Evolutionary conservation across 2,888 invertebrate species (phyloP).

Genomic region (Drosophila heteroneura): DNA sequence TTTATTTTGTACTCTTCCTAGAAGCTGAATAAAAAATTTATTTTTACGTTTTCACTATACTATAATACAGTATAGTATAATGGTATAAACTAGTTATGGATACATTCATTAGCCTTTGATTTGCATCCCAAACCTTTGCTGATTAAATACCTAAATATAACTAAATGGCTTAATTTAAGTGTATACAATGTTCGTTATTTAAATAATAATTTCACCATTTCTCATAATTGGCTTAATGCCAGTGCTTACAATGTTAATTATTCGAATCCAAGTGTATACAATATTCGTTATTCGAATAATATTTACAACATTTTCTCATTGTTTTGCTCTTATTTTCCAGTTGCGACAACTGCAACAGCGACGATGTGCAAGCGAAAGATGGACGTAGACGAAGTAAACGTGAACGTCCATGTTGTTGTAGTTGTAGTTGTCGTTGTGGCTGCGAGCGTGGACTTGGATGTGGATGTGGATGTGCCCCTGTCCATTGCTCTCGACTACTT

Average conservation of each 20-base stretch:
- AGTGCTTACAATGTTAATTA: not conserved
- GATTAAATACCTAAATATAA: not conserved
- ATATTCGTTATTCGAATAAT: slow-evolving; percentile 3
- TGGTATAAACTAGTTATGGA: not conserved
- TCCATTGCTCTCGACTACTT: slow-evolving; percentile 66
- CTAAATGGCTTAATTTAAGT: not conserved
- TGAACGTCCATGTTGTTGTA: not conserved
- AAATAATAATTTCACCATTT: not conserved
- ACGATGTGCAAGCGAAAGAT: slow-evolving; percentile 35
- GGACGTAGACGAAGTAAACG: slow-evolving; percentile 1
- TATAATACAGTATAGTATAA: not conserved
- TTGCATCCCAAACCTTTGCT: not conserved
- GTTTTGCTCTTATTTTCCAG: slow-evolving; percentile 45
- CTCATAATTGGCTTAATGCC: not conserved
- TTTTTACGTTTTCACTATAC: not conserved
- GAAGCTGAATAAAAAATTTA: not conserved
- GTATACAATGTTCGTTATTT: not conserved
- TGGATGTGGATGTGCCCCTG: slow-evolving; percentile 58
- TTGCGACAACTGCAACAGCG: slow-evolving; percentile 50
- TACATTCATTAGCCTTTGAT: accelerated
- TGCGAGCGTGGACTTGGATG: slow-evolving; percentile 25
- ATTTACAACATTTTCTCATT: slow-evolving; percentile 6
- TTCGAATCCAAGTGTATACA: slow-evolving; percentile 22
- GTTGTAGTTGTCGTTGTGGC: not conserved
- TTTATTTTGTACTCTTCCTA: not conserved